These are phyloP conservation scores for Phymorhynchus buccinoides DNA, from an alignment of 1,140 invertebrate species.

Conservation along the genomic window DNA sequence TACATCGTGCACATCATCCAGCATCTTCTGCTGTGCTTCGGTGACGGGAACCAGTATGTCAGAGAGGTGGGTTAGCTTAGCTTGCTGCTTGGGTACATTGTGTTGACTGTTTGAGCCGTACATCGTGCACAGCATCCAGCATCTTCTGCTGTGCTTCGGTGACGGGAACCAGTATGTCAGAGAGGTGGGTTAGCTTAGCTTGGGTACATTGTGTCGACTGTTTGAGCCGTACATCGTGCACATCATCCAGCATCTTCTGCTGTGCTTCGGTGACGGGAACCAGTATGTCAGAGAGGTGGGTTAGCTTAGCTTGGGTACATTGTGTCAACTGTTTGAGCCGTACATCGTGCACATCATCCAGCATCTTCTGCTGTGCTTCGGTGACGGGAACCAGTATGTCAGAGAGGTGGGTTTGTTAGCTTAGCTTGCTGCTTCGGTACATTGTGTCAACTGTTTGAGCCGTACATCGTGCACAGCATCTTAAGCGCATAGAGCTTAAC, in stretches of 20 bases:
- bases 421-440: conserved; percentile 94
- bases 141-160: conserved; percentile 95
- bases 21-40: conserved; percentile 95
- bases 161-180: conserved; percentile 87
- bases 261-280: conserved; percentile 96
- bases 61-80: conserved; percentile 74
- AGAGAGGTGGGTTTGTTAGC: conserved; percentile 81
- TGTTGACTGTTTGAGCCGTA: conserved; percentile 97
- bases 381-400: conserved; percentile 88
- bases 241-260: conserved; percentile 92
- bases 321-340: too few species aligned
- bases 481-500: too few species aligned
- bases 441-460: too few species aligned
- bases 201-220: too few species aligned
- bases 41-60: conserved; percentile 88
- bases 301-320: too few species aligned
- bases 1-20: conserved; percentile 98
- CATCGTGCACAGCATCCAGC: conserved; percentile 95
- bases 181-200: too few species aligned
- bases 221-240: conserved; percentile 99
- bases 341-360: conserved; percentile 98
- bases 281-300: conserved; percentile 78
- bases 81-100: too few species aligned
- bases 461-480: too few species aligned
- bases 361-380: conserved; percentile 95